Base-by-base conservation (phyloP, 53 echinoderm and acorn worm species). In the Hippasteria phrygiana region DNA sequence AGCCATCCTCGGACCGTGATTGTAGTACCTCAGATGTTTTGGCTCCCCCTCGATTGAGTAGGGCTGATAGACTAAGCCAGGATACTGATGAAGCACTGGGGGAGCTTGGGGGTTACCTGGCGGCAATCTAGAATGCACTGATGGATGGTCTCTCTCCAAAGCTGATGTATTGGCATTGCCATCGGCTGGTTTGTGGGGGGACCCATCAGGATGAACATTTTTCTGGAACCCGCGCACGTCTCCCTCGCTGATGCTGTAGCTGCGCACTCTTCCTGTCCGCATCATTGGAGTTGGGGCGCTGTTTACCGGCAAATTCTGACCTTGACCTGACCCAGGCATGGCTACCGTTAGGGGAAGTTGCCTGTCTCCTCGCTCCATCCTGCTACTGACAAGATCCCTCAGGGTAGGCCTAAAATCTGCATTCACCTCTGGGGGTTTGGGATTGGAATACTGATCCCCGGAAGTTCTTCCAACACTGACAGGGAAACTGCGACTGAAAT, bases 211-310 rank as follows among this genome's bases (percentile, higher is more conserved):
- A n/a, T 56, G 69, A 14, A 65, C 17, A 37, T 55, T 71, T 43
- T 83, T 77, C 22, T 70, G 62, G 34, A 89, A 78, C 12, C 80
- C 87, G 72, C 76, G 87, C 31, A 90, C 76, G 59, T 97, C 97
- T 16, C 97, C 97, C 73, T 97, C 97, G 66, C 91, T 95, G 48
- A 97, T 90, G 89, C 97, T 97, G 87, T 95, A 93, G 78, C 97
- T 97, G 39, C 97, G 89, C 55, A 86, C 75, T 74, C 97, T 90
- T 45, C 81, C 82, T 22, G 85, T 32, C 35, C 71, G 24, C 47
- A 85, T 70, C 85, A 46, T 33, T 11, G 70, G 11, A 0, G 67
- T 71, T 11, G 50, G 11, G 20, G 70, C 71, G n/a, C 70, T 64
- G 38, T 38, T 71, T 20, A 36, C 71, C 1, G 85, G 48, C 12